These are phyloP conservation scores for Cottoperca gobio DNA, from an alignment of 2,797 vertebrate species.

Conservation along the genomic window DNA sequence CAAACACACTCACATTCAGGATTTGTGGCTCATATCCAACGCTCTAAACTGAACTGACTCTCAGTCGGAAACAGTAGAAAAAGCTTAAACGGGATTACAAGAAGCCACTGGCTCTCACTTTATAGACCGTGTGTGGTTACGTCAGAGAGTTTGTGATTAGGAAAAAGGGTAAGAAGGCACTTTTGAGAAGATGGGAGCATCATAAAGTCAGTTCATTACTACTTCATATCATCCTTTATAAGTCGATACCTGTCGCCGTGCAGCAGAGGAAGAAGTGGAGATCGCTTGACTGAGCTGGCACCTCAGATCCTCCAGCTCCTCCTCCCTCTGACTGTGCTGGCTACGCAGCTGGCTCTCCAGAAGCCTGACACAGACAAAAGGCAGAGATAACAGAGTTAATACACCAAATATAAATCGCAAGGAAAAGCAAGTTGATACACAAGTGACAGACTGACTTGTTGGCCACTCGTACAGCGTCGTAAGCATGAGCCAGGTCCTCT, in stretches of 20 bases:
- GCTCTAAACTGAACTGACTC: background rate
- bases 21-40: background rate
- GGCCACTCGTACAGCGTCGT: constrained; percentile 84
- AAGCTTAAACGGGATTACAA: background rate
- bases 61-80: background rate
- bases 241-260: constrained; percentile 59
- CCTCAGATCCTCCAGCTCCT: constrained; percentile 72
- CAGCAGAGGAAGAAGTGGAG: constrained; percentile 40
- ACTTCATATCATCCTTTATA: too few species aligned
- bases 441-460: constrained; percentile 82
- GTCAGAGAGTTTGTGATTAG: background rate
- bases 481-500: constrained; percentile 83
- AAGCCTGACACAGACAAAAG: constrained; percentile 68
- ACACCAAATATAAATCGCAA: background rate
- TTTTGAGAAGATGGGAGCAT: background rate
- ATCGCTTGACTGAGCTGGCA: constrained; percentile 57
- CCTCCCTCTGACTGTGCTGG: constrained; percentile 73
- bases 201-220: too few species aligned
- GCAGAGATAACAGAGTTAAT: background rate
- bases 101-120: background rate
- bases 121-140: background rate
- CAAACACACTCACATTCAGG: constrained; percentile 26
- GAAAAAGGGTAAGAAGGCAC: background rate
- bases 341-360: constrained; percentile 82
- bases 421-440: background rate